These are phyloP conservation scores for Drosophila peninsularis DNA, from an alignment of 2,888 invertebrate genomes.

Conservation along the genomic window DNA sequence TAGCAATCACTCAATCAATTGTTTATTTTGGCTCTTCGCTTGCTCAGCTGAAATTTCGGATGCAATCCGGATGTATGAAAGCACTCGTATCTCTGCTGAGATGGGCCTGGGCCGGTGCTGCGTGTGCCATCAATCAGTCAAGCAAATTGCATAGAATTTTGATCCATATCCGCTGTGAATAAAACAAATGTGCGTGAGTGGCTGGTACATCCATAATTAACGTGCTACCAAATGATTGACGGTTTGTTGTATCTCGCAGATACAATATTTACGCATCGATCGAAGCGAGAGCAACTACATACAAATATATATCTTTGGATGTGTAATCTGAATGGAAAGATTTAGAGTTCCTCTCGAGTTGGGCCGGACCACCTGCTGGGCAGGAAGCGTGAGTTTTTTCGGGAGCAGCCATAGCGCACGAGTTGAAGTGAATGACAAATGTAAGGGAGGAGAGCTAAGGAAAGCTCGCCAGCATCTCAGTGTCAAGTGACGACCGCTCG, in stretches of 20 bases:
- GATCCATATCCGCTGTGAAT: slow-evolving; percentile 75
- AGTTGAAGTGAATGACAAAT: slow-evolving; percentile 49
- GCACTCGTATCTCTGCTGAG: not conserved
- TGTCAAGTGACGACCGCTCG: slow-evolving; percentile 23
- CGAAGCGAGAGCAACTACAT: slow-evolving; percentile 4
- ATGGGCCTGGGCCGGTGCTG: not conserved
- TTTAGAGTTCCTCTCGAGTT: slow-evolving; percentile 68
- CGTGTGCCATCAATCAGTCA: slow-evolving; percentile 77
- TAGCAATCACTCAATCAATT: slow-evolving; percentile 34
- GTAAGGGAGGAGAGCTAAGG: slow-evolving; percentile 34
- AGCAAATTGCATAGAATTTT: slow-evolving; percentile 79
- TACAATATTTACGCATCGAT: slow-evolving; percentile 54
- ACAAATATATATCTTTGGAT: not conserved
- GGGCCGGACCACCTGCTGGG: slow-evolving; percentile 79
- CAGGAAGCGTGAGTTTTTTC: slow-evolving; percentile 67
- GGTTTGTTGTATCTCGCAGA: slow-evolving; percentile 58
- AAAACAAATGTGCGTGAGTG: slow-evolving; percentile 39
- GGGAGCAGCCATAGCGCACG: slow-evolving; percentile 4
- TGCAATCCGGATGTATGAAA: slow-evolving; percentile 30
- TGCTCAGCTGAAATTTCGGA: slow-evolving; percentile 21
- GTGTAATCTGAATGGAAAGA: slow-evolving; percentile 34
- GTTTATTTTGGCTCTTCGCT: slow-evolving; percentile 40
- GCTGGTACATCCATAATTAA: slow-evolving; percentile 71
- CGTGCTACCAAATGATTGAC: slow-evolving; percentile 78
- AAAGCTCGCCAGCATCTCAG: slow-evolving; percentile 9